Evolutionary conservation across 2,797 vertebrate genomes (phyloP), one percentile per base, ranked within the genome.

Genomic region (Cephalopachus bancanus): DNA sequence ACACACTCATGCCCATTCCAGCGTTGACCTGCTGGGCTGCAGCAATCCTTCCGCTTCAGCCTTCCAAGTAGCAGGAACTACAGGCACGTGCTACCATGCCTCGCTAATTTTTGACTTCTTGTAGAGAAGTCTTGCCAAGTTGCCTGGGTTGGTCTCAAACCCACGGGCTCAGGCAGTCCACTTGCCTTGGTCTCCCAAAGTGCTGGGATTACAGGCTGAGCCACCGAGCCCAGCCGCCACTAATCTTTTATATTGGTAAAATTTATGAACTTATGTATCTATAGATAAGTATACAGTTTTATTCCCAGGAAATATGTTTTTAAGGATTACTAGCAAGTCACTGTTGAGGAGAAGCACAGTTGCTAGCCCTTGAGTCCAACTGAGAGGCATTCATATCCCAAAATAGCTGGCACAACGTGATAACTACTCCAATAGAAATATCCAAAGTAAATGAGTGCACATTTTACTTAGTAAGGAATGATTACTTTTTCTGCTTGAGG

Each of bases 401-500:
- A 59, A 83, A 72, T 78, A 83, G 33, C 64, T 89, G 71, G 60
- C 15, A 79, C 19, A 67, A 51, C 55, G 72, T 57, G 14, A 74
- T 53, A 75, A 92, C 64, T 65, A 67, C 64, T 83, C 26, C 69
- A 91, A 75, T 44, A 84, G 4, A 90, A 28, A 64, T 59, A 93
- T 49, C 85, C 75, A 79, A 71, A 89, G 24, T 75, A 80, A 93
- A 80, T 67, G 28, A 72, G 22, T 83, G 20, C 4, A n/a, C 57
- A 55, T 19, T 64, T 69, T 69, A 69, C n/a, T 69, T 15, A 93
- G 53, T 33, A 71, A 83, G 55, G 55, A 78, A 19, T 81, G 33
- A 60, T 37, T 79, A 67, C 71, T 92, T 86, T 85, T 92, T 83
- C 57, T 83, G 80, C 5, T n/a, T 67, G 20, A 30, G 86, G 49